Conservation (phyloP, 2,113 vertebrate species). For the Athene cunicularia region DNA sequence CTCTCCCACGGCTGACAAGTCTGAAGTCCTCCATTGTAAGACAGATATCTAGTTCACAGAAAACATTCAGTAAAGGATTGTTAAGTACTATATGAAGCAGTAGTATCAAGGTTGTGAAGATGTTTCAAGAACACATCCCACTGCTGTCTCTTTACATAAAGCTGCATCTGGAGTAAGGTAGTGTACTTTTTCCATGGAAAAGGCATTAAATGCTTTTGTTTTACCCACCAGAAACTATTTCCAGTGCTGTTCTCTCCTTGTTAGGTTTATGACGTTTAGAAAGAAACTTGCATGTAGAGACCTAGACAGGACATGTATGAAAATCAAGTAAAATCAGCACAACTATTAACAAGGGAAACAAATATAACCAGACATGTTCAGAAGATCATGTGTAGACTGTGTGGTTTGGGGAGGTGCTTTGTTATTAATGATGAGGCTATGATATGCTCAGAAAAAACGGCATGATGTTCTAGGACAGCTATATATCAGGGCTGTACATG, state of each 20-base stretch:
- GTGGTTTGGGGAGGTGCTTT: neutral
- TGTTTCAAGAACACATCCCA: neutral
- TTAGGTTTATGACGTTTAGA: neutral
- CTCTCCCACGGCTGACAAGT: neutral
- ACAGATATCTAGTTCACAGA: neutral
- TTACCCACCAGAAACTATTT: neutral
- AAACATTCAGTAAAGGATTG: neutral
- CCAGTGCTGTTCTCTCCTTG: neutral
- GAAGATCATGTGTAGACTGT: rapidly evolving
- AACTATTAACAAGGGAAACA: neutral
- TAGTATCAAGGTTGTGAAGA: neutral
- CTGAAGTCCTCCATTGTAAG: neutral
- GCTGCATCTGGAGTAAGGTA: neutral
- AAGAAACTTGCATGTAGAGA: rapidly evolving
- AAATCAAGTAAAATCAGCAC: neutral
- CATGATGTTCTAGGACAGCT: neutral
- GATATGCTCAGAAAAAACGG: neutral
- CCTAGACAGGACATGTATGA: neutral
- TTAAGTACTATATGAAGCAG: neutral
- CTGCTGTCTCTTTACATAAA: neutral
- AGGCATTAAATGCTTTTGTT: neutral
- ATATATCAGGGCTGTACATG: neutral
- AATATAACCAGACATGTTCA: rapidly evolving
- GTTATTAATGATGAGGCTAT: neutral
- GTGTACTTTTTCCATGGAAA: neutral